Conservation (phyloP, 2,797 vertebrate genomes). For the Presbytis comata region DNA sequence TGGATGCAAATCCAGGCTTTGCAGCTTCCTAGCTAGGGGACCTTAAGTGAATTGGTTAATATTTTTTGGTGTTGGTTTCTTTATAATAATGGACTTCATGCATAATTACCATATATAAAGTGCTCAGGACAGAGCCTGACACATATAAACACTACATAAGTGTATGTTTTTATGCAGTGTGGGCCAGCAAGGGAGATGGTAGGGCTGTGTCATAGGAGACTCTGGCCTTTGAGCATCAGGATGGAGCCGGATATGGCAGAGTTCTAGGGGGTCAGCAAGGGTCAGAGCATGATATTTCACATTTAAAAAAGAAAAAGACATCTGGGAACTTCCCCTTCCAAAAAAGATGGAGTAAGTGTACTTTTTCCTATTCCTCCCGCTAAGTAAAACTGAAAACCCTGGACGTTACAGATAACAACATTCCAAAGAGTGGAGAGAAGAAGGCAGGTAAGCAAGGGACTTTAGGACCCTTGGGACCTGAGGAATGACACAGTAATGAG, state of each 20-base stretch:
- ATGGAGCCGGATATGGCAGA: not conserved
- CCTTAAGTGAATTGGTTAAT: not conserved
- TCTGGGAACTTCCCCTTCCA: not conserved
- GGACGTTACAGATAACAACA: not conserved
- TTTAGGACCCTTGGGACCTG: not conserved
- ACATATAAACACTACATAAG: no score
- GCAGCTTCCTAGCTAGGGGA: not conserved
- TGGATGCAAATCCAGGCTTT: not conserved
- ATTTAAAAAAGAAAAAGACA: not conserved
- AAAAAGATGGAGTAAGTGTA: not conserved
- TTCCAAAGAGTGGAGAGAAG: not conserved
- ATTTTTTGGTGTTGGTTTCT: not conserved
- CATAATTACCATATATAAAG: not conserved
- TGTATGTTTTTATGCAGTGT: not conserved
- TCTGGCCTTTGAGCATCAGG: not conserved
- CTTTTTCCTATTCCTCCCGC: not conserved
- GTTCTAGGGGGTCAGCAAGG: not conserved
- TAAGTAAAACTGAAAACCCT: not conserved
- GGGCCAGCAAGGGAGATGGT: rapidly evolving
- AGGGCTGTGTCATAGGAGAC: no score
- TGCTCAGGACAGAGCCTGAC: not conserved
- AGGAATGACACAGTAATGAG: not conserved
- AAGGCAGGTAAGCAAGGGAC: not conserved
- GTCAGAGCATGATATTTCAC: not conserved
- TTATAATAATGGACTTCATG: not conserved